Evolutionary conservation across 2,797 vertebrate species (phyloP).

Genomic region (Florisuga fusca): DNA sequence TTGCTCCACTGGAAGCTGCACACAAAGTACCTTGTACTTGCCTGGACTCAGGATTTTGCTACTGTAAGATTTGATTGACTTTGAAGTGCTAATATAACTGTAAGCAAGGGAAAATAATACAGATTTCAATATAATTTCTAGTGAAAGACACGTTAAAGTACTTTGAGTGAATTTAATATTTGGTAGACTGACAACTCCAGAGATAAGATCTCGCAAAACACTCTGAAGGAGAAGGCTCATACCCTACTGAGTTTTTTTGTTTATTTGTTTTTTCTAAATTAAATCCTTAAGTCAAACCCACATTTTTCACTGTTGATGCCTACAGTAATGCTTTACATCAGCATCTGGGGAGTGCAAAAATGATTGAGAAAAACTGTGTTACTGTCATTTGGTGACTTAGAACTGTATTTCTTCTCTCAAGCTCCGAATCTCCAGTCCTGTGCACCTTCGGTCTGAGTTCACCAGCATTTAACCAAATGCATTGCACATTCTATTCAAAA

Average conservation of each 20-base stretch:
- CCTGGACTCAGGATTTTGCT: constrained; percentile 2
- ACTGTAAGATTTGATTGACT: neutral
- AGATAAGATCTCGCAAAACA: neutral
- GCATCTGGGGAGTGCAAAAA: neutral
- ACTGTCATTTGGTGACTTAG: neutral
- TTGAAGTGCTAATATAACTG: constrained; percentile 1
- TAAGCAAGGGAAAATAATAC: neutral
- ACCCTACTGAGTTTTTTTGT: neutral
- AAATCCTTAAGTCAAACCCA: neutral
- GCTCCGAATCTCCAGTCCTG: neutral
- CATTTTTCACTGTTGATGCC: neutral
- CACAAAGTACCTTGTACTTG: neutral
- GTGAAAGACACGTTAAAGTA: neutral
- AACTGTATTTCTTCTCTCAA: neutral
- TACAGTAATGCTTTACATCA: neutral
- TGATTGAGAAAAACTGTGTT: neutral
- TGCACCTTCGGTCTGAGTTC: neutral
- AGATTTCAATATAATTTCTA: neutral
- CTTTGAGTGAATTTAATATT: neutral
- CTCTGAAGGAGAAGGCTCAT: neutral
- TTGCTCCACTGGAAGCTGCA: neutral
- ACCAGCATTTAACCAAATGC: neutral
- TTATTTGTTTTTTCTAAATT: neutral
- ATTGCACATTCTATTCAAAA: neutral
- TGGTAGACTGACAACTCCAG: neutral